Evolutionary conservation across 1,140 invertebrate genomes (phyloP).

Genomic region (Gonioctena quinquepunctata): DNA sequence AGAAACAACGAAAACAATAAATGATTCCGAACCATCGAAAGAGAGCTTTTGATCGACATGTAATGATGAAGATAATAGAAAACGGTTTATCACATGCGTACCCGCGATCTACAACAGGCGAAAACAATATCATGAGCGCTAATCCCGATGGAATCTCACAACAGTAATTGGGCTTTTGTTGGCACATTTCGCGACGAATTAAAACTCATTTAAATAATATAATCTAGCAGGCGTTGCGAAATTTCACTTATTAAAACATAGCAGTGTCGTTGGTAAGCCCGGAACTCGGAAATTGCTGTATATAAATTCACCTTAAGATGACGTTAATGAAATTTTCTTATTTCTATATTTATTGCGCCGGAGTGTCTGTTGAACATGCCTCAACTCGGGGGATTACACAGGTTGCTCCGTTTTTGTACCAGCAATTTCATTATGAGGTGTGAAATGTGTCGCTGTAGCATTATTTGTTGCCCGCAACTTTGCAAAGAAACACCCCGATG

Average conservation of each 20-base stretch:
- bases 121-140: constrained; percentile 31
- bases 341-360: constrained; percentile 54
- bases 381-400: constrained; percentile 23
- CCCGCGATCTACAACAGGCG: constrained; percentile 26
- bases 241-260: constrained; percentile 51
- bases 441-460: constrained; percentile 20
- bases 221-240: constrained; percentile 36
- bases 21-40: neutral
- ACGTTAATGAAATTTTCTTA: constrained; percentile 62
- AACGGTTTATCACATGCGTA: constrained; percentile 33
- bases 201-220: constrained; percentile 53
- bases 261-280: constrained; percentile 48
- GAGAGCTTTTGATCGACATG: constrained; percentile 27
- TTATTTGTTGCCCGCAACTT: constrained; percentile 19
- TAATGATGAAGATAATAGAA: constrained; percentile 36
- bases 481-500: constrained; percentile 12
- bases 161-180: constrained; percentile 46
- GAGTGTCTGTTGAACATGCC: constrained; percentile 28
- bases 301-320: constrained; percentile 62
- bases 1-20: neutral
- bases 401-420: neutral
- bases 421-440: constrained; percentile 28
- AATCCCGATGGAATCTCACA: constrained; percentile 35
- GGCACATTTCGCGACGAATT: constrained; percentile 37
- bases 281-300: constrained; percentile 57